A percentile compares a stretch with the other conserved stretches of the same genome.
These are phyloP conservation scores for Myotis pilosus DNA, from an alignment of 2,797 vertebrate genomes.

Conservation along the genomic window DNA sequence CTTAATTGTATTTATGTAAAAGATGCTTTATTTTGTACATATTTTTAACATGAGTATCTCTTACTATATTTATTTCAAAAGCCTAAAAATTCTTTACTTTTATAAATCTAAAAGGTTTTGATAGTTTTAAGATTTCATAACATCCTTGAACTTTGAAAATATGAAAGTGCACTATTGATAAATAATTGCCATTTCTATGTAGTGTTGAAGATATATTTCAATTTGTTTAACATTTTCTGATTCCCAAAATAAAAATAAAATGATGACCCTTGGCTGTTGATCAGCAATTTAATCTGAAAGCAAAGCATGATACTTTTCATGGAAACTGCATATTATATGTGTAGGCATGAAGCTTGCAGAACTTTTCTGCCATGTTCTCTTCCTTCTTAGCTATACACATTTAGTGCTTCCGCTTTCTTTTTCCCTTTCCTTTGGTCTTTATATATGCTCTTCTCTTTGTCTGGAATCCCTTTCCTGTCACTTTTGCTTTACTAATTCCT, in stretches of 20 bases:
- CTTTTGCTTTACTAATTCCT: slow-evolving; percentile 2
- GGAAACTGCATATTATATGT: not conserved
- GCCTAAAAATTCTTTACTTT: slow-evolving; percentile 5
- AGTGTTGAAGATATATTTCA: slow-evolving; percentile 41
- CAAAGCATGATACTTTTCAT: not conserved
- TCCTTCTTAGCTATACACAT: not conserved
- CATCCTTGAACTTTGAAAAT: slow-evolving; percentile 28
- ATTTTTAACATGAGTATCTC: slow-evolving; percentile 38
- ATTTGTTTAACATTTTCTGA: not conserved
- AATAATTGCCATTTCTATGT: slow-evolving; percentile 37
- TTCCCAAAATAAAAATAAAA: slow-evolving; percentile 48
- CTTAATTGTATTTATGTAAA: slow-evolving; percentile 42
- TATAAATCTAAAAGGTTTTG: slow-evolving; percentile 33
- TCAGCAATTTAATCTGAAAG: slow-evolving; percentile 29
- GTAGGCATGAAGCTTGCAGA: not conserved
- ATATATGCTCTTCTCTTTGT: not conserved
- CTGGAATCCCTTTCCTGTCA: not conserved
- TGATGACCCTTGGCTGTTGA: slow-evolving; percentile 6
- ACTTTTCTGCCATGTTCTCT: not conserved
- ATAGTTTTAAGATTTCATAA: slow-evolving; percentile 43
- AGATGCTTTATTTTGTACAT: slow-evolving; percentile 31
- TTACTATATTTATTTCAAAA: slow-evolving; percentile 30
- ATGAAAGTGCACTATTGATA: slow-evolving; percentile 14
- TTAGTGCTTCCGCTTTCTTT: not conserved
- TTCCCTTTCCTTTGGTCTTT: not conserved